phyloP scores from a whole-genome alignment of 2,888 invertebrate species.

The Hecatera dysodea region DNA sequence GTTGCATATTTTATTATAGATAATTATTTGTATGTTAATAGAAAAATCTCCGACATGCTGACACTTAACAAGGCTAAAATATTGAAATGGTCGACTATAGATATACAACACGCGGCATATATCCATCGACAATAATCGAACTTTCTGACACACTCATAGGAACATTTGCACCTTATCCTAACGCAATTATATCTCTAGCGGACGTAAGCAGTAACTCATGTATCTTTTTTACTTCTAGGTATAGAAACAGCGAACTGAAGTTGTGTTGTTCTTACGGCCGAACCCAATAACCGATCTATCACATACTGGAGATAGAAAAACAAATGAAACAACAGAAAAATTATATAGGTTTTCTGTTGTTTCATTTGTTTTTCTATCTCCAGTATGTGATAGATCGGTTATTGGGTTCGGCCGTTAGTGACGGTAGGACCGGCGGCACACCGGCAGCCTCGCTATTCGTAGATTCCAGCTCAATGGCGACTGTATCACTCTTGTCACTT shows the following conservation, averaged over 20 bases:
- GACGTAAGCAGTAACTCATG: slow-evolving; percentile 26
- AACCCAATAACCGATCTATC: too few species aligned
- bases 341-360: too few species aligned
- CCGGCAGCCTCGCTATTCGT: not conserved
- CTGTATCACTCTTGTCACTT: too few species aligned
- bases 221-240: not conserved
- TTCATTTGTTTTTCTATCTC: too few species aligned
- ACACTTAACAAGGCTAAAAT: slow-evolving; percentile 84
- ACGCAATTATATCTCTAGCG: slow-evolving; percentile 62
- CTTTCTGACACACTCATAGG: slow-evolving; percentile 87
- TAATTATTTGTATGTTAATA: slow-evolving; percentile 84
- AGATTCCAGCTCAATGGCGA: too few species aligned
- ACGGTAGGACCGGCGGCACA: not conserved
- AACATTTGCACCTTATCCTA: slow-evolving; percentile 90
- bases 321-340: too few species aligned
- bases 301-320: too few species aligned
- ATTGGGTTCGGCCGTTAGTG: too few species aligned
- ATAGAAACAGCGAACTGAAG: not conserved
- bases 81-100: slow-evolving; percentile 83
- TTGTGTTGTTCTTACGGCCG: not conserved
- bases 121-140: slow-evolving; percentile 70
- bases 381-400: too few species aligned
- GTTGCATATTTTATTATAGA: slow-evolving; percentile 83
- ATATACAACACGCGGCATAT: slow-evolving; percentile 77
- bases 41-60: slow-evolving; percentile 85